Conservation (phyloP, 2,113 vertebrate species). For the Aviceda subcristata region DNA sequence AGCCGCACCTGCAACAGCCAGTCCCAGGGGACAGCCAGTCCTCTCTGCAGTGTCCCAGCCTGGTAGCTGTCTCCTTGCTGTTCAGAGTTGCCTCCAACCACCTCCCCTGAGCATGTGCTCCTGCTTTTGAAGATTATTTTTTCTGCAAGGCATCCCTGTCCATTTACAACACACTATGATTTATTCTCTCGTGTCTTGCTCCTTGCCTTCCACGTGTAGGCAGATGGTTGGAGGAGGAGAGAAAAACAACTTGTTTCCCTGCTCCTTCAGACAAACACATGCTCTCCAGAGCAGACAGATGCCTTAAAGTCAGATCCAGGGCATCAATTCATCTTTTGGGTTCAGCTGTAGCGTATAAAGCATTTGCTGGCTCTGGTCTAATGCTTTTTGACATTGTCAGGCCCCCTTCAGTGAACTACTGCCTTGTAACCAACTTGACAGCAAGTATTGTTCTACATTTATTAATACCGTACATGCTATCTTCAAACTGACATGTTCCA, state of each 20-base stretch:
- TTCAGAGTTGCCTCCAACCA: neutral
- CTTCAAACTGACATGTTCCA: slow-evolving; percentile 12
- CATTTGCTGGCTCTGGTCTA: slow-evolving; percentile 31
- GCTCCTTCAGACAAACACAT: neutral
- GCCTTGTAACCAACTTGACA: slow-evolving; percentile 59
- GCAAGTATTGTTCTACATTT: slow-evolving; percentile 55
- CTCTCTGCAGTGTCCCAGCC: neutral
- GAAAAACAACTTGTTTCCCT: neutral
- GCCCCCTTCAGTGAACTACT: slow-evolving; percentile 16
- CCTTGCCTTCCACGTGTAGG: neutral
- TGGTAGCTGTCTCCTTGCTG: neutral
- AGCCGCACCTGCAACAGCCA: neutral
- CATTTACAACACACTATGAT: neutral
- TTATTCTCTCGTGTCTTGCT: neutral
- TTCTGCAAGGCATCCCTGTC: neutral
- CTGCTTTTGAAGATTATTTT: neutral
- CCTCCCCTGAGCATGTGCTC: neutral
- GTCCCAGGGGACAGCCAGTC: neutral
- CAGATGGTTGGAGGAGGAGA: neutral
- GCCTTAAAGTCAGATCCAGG: slow-evolving; percentile 40
- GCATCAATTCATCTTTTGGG: slow-evolving; percentile 23
- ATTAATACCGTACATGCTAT: neutral
- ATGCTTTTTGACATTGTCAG: slow-evolving; percentile 54
- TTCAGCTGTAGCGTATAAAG: slow-evolving; percentile 36
- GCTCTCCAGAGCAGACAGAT: slow-evolving; percentile 19